Evolutionary conservation across 2,888 invertebrate genomes (phyloP), one percentile per base, ranked within the genome.

Genomic region (Dorcus parallelipipedus): DNA sequence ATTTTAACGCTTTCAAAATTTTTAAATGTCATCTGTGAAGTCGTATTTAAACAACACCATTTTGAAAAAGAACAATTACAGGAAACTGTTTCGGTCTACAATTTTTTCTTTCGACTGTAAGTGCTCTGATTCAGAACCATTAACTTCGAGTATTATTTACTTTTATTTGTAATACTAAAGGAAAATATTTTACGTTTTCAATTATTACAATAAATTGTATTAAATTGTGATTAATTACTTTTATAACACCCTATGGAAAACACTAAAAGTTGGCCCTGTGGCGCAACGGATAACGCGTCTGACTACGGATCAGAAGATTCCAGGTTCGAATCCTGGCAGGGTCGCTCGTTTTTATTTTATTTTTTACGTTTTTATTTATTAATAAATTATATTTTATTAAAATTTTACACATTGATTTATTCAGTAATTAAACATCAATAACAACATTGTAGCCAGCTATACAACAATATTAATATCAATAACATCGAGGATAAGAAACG

Each of bases 201-300:
- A 20, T 20, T 20, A 20, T 20, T 2, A n/a, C n/a, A 20, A 20
- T 20, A 20, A 20, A 20, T 20, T 20, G 3, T 14, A 14, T 14
- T 20, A 20, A 20, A 20, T 20, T 20, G 3, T 2, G 2, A 20
- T 20, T 20, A 20, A 14, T 2, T 20, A 20, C 3, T 20, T 20
- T 20, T 20, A 20, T 20, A 20, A 0, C 1, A 20, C 2, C 3
- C 26, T 40, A 47, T 52, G 20, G n/a, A n/a, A n/a, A n/a, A n/a
- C n/a, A n/a, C n/a, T n/a, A n/a, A n/a, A n/a, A n/a, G n/a, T n/a
- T 63, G 80, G 80, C 79, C 80, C 79, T 80, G 80, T 80, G 81
- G 81, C 80, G 80, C 81, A 81, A 81, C 80, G 81, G 81, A 80
- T 81, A 81, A 81, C 81, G 81, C 81, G 80, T 81, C 80, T 80